Evolutionary conservation across 1,140 invertebrate species (phyloP), one percentile per base, ranked within the genome.

Genomic region (Nebria ingens): DNA sequence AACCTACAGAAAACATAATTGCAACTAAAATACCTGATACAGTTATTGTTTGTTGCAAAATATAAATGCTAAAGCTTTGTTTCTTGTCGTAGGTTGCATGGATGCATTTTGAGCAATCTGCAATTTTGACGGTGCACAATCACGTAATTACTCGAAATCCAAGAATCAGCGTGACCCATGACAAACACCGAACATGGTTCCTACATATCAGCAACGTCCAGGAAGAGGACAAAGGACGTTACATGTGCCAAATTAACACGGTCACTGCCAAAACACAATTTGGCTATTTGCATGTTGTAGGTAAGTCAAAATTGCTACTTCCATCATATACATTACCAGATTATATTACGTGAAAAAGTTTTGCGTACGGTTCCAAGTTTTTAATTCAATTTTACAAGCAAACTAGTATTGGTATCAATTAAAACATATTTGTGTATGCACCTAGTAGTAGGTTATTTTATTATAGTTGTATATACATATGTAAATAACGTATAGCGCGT

Each of bases 221-320:
- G 58, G 86, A 93, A 71, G 86, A 87, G 64, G 93, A 97, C 74
- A 84, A 87, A 60, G 93, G 93, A 23, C 79, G 86, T 21, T 97
- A 96, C 73, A 93, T 94, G 88, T 96, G 93, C 70, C 93, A 97
- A 75, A 91, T 97, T 65, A 97, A 96, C 72, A 94, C 93, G 0
- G 90, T 91, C 59, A 90, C 89, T 21, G 89, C 86, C 53, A 92
- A 93, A 75, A 93, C 90, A 17, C 89, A 93, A 68, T 90, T 91
- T 60, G 93, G 91, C 56, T 93, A 91, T 70, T 76, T 97, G 17
- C 86, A 93, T 68, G 90, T 97, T 62, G 90, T 94, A 52, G 92
- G 93, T 96, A 71, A 89, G 88, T 75, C 19, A 34, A 34, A 34
- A 34, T 34, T 19, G 12, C 3, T 17, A 50, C 12, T 50, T 50